A percentile compares a stretch with the other conserved stretches of the same genome.
phyloP scores from a whole-genome alignment of 2,797 vertebrate genomes.

The Rhabdomys pumilio region DNA sequence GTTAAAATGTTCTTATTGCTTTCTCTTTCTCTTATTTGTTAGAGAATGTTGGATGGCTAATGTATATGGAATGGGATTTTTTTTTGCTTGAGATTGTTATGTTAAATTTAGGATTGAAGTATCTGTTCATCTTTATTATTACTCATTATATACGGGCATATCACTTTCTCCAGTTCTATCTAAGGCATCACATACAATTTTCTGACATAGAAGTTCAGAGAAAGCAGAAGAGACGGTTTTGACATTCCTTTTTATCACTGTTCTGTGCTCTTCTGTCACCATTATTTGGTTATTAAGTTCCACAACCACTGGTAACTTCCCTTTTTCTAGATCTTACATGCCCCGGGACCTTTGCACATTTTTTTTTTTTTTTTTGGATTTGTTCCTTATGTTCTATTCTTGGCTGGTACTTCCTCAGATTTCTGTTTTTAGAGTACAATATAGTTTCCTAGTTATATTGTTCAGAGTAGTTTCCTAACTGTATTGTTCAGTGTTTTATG shows the following conservation, averaged over 20 bases:
- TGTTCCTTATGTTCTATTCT: neutral
- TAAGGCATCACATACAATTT: neutral
- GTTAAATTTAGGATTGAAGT: neutral
- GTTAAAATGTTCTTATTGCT: neutral
- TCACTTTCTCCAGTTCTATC: constrained; percentile 2
- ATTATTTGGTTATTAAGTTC: neutral
- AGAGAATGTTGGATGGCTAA: neutral
- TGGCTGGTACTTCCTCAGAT: neutral
- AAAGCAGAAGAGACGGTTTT: neutral
- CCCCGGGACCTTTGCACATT: neutral
- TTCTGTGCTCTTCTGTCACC: neutral
- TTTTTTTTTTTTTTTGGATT: neutral
- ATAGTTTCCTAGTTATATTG: neutral
- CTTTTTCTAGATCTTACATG: constrained; percentile 16
- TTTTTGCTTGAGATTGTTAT: neutral
- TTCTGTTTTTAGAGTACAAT: neutral
- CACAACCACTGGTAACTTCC: neutral
- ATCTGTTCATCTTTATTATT: neutral
- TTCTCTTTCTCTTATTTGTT: neutral
- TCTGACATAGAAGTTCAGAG: neutral
- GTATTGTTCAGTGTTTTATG: neutral
- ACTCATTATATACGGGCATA: neutral
- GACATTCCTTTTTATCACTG: neutral
- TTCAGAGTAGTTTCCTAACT: neutral
- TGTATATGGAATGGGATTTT: constrained; percentile 5